These are phyloP conservation scores for Julus scanicus DNA, from an alignment of 2,888 invertebrate species.

Conservation along the genomic window DNA sequence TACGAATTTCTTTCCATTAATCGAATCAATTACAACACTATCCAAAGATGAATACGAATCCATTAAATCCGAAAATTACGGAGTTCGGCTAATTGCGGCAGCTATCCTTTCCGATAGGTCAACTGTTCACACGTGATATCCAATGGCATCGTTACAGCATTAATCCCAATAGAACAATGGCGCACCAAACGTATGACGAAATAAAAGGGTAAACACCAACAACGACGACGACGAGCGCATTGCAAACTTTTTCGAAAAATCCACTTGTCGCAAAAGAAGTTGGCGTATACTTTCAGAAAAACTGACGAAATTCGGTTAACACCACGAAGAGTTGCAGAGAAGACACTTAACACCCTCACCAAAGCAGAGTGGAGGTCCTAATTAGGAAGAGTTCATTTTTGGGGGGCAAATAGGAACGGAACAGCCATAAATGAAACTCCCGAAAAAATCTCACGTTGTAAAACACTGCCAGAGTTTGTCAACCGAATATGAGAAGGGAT, in stretches of 20 bases:
- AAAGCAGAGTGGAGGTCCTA: conserved; percentile 47
- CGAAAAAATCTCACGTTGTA: not conserved
- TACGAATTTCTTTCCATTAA: not conserved
- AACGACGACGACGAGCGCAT: too few relatives aligned
- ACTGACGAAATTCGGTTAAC: not conserved
- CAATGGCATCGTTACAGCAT: not conserved
- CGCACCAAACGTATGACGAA: not conserved
- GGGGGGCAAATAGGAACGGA: not conserved
- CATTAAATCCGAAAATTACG: not conserved
- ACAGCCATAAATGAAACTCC: not conserved
- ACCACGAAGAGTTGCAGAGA: not conserved
- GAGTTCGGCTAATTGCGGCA: not conserved
- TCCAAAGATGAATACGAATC: not conserved
- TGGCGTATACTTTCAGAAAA: not conserved
- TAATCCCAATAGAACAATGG: not conserved
- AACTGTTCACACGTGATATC: conserved; percentile 40
- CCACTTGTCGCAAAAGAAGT: not conserved
- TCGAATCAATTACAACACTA: not conserved
- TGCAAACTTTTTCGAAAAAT: not conserved
- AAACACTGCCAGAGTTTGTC: conserved; percentile 1
- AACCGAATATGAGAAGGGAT: not conserved
- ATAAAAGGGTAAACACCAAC: not conserved
- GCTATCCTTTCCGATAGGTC: conserved; percentile 29
- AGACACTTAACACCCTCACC: conserved; percentile 1
- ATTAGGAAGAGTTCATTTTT: conserved; percentile 49